A percentile compares a stretch with the other conserved stretches of the same genome.
Conservation (phyloP, 2,888 invertebrate species). For the Pandemis cinnamomeana region DNA sequence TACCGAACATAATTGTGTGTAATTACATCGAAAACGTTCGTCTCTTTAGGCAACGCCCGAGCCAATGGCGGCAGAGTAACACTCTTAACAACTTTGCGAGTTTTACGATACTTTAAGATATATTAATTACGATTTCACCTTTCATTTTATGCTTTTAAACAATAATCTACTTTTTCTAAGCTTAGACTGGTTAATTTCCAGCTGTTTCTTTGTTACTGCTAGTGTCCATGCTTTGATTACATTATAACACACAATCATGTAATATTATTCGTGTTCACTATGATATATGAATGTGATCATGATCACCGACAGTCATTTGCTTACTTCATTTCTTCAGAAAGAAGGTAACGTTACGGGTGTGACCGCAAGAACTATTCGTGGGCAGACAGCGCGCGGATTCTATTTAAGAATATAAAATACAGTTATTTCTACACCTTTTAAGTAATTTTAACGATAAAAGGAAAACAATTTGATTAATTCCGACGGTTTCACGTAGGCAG, state of each 20-base stretch:
- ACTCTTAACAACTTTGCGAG: not conserved
- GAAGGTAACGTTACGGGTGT: not conserved
- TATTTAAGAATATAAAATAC: conserved; percentile 21
- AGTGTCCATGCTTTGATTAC: too few relatives aligned
- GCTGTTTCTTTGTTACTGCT: too few relatives aligned
- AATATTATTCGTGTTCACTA: not conserved
- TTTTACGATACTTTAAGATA: not conserved
- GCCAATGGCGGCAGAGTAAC: not conserved
- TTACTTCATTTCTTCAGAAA: not conserved
- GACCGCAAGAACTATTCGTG: not conserved
- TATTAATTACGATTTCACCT: too few relatives aligned
- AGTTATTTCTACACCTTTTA: conserved; percentile 23
- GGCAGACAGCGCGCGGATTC: conserved; percentile 21
- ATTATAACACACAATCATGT: not conserved
- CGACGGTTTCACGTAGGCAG: conserved; percentile 17
- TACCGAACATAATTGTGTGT: not conserved
- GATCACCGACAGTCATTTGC: not conserved
- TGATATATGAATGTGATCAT: not conserved
- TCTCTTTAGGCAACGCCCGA: not conserved
- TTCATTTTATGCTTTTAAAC: too few relatives aligned
- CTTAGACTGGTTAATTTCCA: too few relatives aligned
- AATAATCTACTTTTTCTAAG: too few relatives aligned
- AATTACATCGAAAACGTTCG: not conserved
- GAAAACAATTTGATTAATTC: conserved; percentile 24
- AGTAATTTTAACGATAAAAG: conserved; percentile 26